A percentile compares a stretch with the other conserved stretches of the same genome.
These are phyloP conservation scores for Morone saxatilis DNA, from an alignment of 2,113 vertebrate species.

Conservation along the genomic window DNA sequence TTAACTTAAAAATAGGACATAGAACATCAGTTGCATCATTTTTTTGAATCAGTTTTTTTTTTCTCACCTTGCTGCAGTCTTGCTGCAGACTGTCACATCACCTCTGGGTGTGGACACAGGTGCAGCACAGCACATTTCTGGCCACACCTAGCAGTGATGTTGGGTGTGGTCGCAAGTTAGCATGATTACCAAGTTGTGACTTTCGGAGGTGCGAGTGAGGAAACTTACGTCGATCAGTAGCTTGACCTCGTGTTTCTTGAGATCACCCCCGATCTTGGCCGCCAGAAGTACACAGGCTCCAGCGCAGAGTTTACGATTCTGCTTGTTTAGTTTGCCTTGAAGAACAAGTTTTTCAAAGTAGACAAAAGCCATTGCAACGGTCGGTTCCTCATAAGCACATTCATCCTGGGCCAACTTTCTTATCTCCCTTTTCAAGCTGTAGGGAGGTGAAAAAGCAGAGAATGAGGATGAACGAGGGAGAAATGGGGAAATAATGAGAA, in stretches of 20 bases:
- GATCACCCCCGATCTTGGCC: slow-evolving; percentile 97
- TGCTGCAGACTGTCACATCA: too few species aligned
- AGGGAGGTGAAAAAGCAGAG: not conserved
- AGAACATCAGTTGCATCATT: too few species aligned
- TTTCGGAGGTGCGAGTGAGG: not conserved
- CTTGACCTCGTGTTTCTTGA: slow-evolving; percentile 98
- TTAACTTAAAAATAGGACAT: too few species aligned
- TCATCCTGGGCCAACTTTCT: slow-evolving; percentile 95
- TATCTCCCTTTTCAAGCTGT: slow-evolving; percentile 96
- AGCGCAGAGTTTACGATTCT: slow-evolving; percentile 98
- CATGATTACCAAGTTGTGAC: too few species aligned
- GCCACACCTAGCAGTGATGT: too few species aligned
- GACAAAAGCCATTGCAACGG: slow-evolving; percentile 98
- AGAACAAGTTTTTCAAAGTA: slow-evolving; percentile 99
- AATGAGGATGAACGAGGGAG: not conserved
- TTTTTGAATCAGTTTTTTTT: too few species aligned
- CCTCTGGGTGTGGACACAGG: too few species aligned
- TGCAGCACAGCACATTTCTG: too few species aligned
- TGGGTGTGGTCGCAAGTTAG: too few species aligned
- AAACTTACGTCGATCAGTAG: slow-evolving; percentile 95
- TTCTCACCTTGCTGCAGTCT: too few species aligned
- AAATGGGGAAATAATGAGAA: not conserved
- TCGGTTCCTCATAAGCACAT: slow-evolving; percentile 95
- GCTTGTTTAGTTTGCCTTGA: slow-evolving; percentile 98
- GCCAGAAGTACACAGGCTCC: slow-evolving; percentile 96